These are phyloP conservation scores for Ophioderma brevispina DNA, from an alignment of 35 echinoderm and acorn worm species.

Conservation along the genomic window DNA sequence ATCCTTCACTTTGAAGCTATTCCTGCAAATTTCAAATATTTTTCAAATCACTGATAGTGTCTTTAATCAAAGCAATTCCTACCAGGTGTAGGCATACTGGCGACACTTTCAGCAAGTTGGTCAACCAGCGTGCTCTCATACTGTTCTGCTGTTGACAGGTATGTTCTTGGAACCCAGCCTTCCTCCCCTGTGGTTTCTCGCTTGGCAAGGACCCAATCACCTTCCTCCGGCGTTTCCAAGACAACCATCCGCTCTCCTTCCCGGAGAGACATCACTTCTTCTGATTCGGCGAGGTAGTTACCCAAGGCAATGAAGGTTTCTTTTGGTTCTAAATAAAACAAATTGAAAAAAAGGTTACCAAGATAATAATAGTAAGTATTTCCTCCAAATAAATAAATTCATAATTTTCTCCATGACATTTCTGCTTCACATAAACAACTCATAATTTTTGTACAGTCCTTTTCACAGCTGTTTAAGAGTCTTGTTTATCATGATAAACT, in stretches of 20 bases:
- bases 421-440: too few species aligned
- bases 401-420: too few species aligned
- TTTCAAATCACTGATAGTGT: too few species aligned
- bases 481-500: too few species aligned
- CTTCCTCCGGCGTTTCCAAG: conserved; percentile 51
- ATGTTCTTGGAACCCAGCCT: conserved; percentile 95
- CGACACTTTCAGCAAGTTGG: conserved; percentile 77
- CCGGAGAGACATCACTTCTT: conserved; percentile 95
- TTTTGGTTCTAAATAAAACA: conserved; percentile 43
- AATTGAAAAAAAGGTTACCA: too few species aligned
- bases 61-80: too few species aligned
- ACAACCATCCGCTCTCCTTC: conserved; percentile 88
- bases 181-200: conserved; percentile 81
- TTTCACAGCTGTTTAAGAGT: too few species aligned
- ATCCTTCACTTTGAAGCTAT: too few species aligned
- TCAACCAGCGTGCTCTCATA: conserved; percentile 84
- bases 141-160: conserved; percentile 77
- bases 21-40: too few species aligned
- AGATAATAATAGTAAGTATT: too few species aligned
- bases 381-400: too few species aligned
- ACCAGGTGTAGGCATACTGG: conserved; percentile 46
- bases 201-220: conserved; percentile 88
- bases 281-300: conserved; percentile 91
- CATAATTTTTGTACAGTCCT: too few species aligned
- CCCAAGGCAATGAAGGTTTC: conserved; percentile 76